phyloP scores from a whole-genome alignment of 1,140 invertebrate genomes.

The Mactra quadrangularis region DNA sequence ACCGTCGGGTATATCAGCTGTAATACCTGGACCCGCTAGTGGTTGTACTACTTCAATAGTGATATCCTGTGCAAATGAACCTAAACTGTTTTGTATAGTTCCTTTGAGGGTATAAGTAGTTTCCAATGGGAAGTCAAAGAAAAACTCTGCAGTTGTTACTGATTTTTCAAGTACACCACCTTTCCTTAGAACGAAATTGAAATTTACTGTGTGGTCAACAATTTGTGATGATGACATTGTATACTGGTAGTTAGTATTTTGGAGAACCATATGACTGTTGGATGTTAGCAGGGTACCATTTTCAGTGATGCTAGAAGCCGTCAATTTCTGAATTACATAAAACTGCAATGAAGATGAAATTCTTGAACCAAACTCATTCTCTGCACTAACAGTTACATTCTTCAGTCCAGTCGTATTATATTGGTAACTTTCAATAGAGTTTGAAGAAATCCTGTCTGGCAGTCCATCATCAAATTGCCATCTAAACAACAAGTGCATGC shows the following conservation, averaged over 20 bases:
- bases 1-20: slow-evolving; percentile 4
- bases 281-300: neutral
- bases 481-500: slow-evolving; percentile 14
- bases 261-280: neutral
- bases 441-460: neutral
- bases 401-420: slow-evolving; percentile 35
- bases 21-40: slow-evolving; percentile 34
- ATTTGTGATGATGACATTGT: too few species aligned
- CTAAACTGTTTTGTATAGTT: slow-evolving; percentile 6
- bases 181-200: too few species aligned
- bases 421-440: neutral
- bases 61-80: neutral
- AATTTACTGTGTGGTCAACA: too few species aligned
- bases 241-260: too few species aligned
- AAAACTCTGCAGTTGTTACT: neutral
- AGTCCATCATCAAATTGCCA: slow-evolving; percentile 16
- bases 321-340: slow-evolving; percentile 24
- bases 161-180: too few species aligned
- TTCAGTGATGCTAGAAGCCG: neutral
- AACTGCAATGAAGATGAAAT: slow-evolving; percentile 16
- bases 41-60: slow-evolving; percentile 22
- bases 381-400: slow-evolving; percentile 14
- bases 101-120: neutral
- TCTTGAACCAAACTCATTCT: slow-evolving; percentile 30
- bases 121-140: neutral